A percentile compares a stretch with the other conserved stretches of the same genome.
Evolutionary conservation across 2,888 invertebrate species (phyloP).

Genomic region (Cheilosia scutellata): DNA sequence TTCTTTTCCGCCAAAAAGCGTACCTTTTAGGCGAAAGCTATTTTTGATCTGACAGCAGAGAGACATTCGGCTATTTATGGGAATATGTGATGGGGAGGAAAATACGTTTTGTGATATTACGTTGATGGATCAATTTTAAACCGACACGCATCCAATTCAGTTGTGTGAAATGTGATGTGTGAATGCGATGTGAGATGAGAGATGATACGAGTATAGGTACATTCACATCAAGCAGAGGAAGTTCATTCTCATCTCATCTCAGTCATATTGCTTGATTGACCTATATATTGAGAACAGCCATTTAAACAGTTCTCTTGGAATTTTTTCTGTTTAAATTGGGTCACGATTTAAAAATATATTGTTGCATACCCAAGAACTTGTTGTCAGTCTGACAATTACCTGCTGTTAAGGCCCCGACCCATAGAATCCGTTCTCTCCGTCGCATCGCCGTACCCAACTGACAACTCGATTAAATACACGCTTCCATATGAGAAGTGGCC

Average conservation of each 20-base stretch:
- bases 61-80: slow-evolving; percentile 24
- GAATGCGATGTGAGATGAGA: slow-evolving; percentile 23
- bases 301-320: not conserved
- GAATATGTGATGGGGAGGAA: slow-evolving; percentile 19
- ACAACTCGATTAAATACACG: too few species aligned
- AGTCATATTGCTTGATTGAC: not conserved
- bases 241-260: too few species aligned
- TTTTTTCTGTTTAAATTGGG: too few species aligned
- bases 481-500: too few species aligned
- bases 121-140: slow-evolving; percentile 37
- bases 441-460: too few species aligned
- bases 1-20: slow-evolving; percentile 23
- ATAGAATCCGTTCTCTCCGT: too few species aligned
- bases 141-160: slow-evolving; percentile 27
- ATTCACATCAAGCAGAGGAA: not conserved
- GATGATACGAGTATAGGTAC: slow-evolving; percentile 11
- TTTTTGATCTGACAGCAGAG: slow-evolving; percentile 61
- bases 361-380: too few species aligned
- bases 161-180: slow-evolving; percentile 31
- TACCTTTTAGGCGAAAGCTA: slow-evolving; percentile 32
- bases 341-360: too few species aligned
- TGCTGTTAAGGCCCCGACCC: too few species aligned
- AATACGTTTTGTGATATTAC: slow-evolving; percentile 25
- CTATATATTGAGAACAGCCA: not conserved
- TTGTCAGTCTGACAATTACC: too few species aligned